A percentile compares a stretch with the other conserved stretches of the same genome.
These are phyloP conservation scores for Calonectris borealis DNA, from an alignment of 2,113 vertebrate species.

Conservation along the genomic window DNA sequence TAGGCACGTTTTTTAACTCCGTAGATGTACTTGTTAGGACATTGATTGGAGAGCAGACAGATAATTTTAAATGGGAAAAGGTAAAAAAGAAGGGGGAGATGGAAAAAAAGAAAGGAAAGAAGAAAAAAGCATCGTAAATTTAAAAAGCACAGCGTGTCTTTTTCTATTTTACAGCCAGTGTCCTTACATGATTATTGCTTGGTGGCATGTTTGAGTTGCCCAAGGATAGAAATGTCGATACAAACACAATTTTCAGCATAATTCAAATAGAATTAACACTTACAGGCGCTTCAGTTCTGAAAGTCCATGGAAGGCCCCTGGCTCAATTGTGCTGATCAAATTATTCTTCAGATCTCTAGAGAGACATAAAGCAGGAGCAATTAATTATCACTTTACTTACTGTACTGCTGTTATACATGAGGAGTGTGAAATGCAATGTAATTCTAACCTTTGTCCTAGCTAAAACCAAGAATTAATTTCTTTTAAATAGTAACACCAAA, in stretches of 20 bases:
- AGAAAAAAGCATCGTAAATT: not conserved
- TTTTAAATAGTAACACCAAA: not conserved
- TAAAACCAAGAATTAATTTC: not conserved
- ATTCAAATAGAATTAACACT: slow-evolving; percentile 76
- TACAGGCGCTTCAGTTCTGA: slow-evolving; percentile 81
- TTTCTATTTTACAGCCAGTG: not conserved
- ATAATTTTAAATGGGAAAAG: not conserved
- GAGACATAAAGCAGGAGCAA: slow-evolving; percentile 56
- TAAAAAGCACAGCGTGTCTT: not conserved
- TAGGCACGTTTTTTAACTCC: not conserved
- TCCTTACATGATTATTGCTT: slow-evolving; percentile 12
- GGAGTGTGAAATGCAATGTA: not conserved
- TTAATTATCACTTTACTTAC: slow-evolving; percentile 40
- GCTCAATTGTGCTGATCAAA: slow-evolving; percentile 85
- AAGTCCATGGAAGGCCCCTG: slow-evolving; percentile 84
- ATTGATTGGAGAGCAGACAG: not conserved
- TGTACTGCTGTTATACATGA: not conserved
- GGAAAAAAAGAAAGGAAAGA: not conserved
- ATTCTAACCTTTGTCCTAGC: not conserved
- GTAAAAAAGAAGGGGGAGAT: not conserved
- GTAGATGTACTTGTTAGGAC: not conserved
- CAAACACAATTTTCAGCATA: slow-evolving; percentile 36
- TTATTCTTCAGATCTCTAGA: slow-evolving; percentile 87
- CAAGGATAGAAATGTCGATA: slow-evolving; percentile 30
- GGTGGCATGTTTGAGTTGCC: slow-evolving; percentile 17